Base-by-base conservation (phyloP, 2,797 vertebrate species). In the Menidia menidia region DNA sequence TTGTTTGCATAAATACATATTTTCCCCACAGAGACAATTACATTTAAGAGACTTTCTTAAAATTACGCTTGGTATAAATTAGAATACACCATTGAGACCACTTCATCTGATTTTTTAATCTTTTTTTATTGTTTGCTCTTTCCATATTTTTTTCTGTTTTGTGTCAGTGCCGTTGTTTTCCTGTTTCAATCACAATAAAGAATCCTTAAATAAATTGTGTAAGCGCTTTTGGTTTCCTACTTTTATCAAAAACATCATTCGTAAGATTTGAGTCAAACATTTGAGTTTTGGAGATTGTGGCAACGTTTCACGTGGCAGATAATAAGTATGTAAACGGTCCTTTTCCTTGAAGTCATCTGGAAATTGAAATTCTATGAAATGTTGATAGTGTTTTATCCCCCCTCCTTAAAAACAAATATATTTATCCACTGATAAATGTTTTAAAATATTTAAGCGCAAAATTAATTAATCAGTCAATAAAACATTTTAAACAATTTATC, bases 1-100 rank as follows among this genome's bases (percentile, higher is more conserved):
- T 66, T 70, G 58, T 74, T 80, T 77, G 35, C 66, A 71, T 62
- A 54, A 64, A 64, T 74, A 55, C 25, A 25, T 25, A 50, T 42
- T 64, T 18, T 70, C 80, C 9, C 16, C 12, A 56, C 2, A 3
- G 30, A 58, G 64, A 57, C 62, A 32, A 51, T 30, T 84, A 42
- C 45, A 56, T 64, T 75, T 60, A 48, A 51, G 19, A 2, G 11
- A 69, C 73, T 78, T 71, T 64, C 67, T 62, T 0, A 70, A 50
- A 68, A 53, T 42, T 1, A 25, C 11, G 10, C 18, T 18, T 50
- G 48, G 25, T 50, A 25, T 50, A 19, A 19, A 50, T 4, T 10
- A 25, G 25, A 51, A 51, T 11, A 51, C 10, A 30, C 19, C 25
- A 25, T 18, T 50, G 18, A 50, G 10, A 11, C 2, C 18, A 9